These are phyloP conservation scores for Linepithema humile DNA, from an alignment of 1,140 invertebrate species.

Conservation along the genomic window DNA sequence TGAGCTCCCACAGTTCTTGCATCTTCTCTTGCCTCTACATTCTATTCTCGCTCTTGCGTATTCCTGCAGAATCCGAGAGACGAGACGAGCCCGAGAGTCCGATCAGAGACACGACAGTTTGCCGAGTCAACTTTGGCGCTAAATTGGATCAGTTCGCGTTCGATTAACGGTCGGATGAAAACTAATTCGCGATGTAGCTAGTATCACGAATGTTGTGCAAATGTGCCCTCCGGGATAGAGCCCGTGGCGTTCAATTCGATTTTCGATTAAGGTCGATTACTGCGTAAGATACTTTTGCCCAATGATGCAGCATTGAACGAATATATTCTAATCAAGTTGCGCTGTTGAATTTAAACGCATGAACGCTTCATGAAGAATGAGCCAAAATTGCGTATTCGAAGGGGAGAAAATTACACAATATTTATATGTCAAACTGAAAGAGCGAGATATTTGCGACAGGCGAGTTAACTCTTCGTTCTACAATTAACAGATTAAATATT, in stretches of 20 bases:
- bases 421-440: too few species aligned
- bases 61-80: constrained; percentile 46
- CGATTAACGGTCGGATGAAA: constrained; percentile 70
- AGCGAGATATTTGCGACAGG: too few species aligned
- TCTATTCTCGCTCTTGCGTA: constrained; percentile 59
- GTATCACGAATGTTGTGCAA: constrained; percentile 18
- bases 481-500: too few species aligned
- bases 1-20: constrained; percentile 71
- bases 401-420: too few species aligned
- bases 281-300: background rate
- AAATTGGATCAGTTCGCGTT: constrained; percentile 72
- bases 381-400: too few species aligned
- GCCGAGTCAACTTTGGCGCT: constrained; percentile 45
- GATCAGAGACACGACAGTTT: constrained; percentile 30
- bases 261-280: constrained; percentile 34
- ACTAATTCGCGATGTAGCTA: constrained; percentile 62
- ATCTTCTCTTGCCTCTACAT: constrained; percentile 57
- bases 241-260: background rate
- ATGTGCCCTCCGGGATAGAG: constrained; percentile 12
- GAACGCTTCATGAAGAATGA: too few species aligned
- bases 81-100: constrained; percentile 10
- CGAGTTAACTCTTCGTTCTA: too few species aligned
- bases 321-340: background rate
- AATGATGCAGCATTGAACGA: background rate
- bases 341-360: constrained; percentile 20